Percentiles rank a stretch among this genome's conserved stretches.
Evolutionary conservation across 2,113 vertebrate genomes (phyloP).

Genomic region (Capricornis sumatraensis): DNA sequence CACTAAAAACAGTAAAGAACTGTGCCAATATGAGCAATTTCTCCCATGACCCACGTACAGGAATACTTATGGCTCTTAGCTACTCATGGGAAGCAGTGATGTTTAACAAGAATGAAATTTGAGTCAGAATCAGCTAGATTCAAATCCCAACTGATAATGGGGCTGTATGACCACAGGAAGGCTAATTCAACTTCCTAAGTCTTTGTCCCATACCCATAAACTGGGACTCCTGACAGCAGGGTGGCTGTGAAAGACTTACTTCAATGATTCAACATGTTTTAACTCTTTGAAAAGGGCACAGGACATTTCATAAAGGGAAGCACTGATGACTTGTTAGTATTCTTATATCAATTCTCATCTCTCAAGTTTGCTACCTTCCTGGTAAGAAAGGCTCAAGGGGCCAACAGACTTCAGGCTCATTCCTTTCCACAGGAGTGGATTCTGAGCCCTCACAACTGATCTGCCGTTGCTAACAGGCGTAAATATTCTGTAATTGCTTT

Average conservation of each 20-base stretch:
- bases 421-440: not conserved
- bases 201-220: not conserved
- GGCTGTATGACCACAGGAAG: not conserved
- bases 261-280: not conserved
- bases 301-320: not conserved
- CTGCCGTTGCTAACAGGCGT: conserved; percentile 18
- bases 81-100: not conserved
- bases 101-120: not conserved
- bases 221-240: not conserved
- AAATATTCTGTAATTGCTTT: conserved; percentile 44
- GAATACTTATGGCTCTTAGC: not conserved
- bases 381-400: not conserved
- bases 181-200: not conserved
- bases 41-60: not conserved
- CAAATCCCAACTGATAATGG: not conserved
- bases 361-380: not conserved
- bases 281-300: not conserved
- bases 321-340: not conserved
- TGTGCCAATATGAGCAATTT: not conserved
- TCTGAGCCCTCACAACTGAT: not conserved
- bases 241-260: not conserved
- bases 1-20: not conserved
- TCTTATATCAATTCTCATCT: not conserved
- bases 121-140: not conserved
- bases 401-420: not conserved